Conservation (phyloP, 2,113 vertebrate genomes). For the Perca schrenkii region DNA sequence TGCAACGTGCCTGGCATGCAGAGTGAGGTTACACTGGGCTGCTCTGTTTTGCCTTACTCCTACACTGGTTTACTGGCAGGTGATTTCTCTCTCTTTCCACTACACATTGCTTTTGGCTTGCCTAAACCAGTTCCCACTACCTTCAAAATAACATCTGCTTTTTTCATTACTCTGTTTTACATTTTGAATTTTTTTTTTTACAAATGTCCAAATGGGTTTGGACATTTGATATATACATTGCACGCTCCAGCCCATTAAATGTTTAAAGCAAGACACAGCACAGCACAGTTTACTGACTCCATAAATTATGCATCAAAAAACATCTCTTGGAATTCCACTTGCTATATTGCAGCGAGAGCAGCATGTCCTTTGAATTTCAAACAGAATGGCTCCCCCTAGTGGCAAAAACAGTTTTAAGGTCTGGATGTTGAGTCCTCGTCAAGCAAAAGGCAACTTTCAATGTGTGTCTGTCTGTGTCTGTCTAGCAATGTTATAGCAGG, state of each 20-base stretch:
- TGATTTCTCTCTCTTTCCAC: conserved; percentile 34
- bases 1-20: conserved; percentile 73
- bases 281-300: conserved; percentile 55
- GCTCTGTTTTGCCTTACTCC: conserved; percentile 55
- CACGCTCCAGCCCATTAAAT: conserved; percentile 47
- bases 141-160: conserved; percentile 30
- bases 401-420: conserved; percentile 5
- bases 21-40: conserved; percentile 61
- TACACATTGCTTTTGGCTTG: not conserved
- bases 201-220: not conserved
- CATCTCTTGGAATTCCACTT: conserved; percentile 52
- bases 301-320: conserved; percentile 76
- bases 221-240: conserved; percentile 42
- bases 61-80: conserved; percentile 57
- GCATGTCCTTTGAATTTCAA: conserved; percentile 67
- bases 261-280: conserved; percentile 55
- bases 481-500: not conserved
- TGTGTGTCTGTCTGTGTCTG: not conserved
- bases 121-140: conserved; percentile 3
- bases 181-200: not conserved
- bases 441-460: not conserved
- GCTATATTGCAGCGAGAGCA: conserved; percentile 31
- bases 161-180: not conserved
- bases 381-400: conserved; percentile 84
- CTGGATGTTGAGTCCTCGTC: not conserved